phyloP scores from a whole-genome alignment of 2,797 vertebrate species.

The Hydrophis major region DNA sequence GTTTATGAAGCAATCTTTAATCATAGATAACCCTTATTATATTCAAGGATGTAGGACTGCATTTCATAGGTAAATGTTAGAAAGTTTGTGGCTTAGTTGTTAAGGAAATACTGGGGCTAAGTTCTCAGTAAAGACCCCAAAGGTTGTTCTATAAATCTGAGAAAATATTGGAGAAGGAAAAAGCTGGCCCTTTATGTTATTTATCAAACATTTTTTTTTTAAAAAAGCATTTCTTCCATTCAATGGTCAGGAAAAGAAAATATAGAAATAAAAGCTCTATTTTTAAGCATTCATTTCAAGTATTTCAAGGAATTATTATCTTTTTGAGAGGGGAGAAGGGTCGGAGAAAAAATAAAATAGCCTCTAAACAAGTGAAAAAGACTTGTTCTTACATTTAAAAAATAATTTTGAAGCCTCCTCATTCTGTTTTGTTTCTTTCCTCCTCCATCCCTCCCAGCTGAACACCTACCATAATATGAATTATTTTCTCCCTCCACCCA shows the following conservation, averaged over 20 bases:
- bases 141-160: neutral
- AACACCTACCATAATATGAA: neutral
- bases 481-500: too few species aligned
- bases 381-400: slow-evolving; percentile 2
- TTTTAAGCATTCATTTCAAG: neutral
- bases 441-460: neutral
- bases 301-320: neutral
- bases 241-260: slow-evolving; percentile 50
- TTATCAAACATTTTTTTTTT: neutral
- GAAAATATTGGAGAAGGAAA: neutral
- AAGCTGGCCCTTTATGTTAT: neutral
- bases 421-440: neutral
- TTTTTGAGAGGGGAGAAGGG: slow-evolving; percentile 50
- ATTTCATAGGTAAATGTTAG: neutral
- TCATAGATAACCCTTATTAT: neutral
- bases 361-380: slow-evolving; percentile 46
- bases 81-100: neutral
- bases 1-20: neutral
- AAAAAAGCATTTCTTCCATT: slow-evolving; percentile 20
- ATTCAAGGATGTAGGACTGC: neutral
- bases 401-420: neutral
- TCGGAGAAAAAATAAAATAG: slow-evolving; percentile 58
- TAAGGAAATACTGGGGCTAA: neutral
- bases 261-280: slow-evolving; percentile 47
- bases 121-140: neutral